Base-by-base conservation (phyloP, 2,113 vertebrate species). In the Uria lomvia region DNA sequence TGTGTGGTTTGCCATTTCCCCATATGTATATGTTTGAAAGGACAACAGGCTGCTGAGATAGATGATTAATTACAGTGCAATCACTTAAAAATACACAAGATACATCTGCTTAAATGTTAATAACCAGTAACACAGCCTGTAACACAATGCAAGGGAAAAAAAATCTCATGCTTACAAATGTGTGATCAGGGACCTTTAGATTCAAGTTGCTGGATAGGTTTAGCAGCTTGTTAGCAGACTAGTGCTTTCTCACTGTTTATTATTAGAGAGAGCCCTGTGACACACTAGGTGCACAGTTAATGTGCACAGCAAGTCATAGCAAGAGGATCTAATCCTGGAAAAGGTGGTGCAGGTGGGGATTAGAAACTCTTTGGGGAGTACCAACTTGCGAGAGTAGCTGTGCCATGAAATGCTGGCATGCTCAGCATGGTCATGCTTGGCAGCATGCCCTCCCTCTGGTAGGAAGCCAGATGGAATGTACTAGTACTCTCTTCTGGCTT, bases 361-460 rank as follows among this genome's bases (percentile, higher is more conserved):
- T 53, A 83, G 13, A 89, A 76, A 75, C 23, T 4, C 2, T 22
- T 17, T n/a, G 42, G 49, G 23, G 15, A 80, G 8, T 14, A 75
- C 15, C 29, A 58, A 14, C 8, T 5, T 49, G 27, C 42, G 22
- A 50, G 43, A 49, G 36, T 13, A 70, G 34, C 34, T 65, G 49
- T 5, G 11, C 20, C 49, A 43, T 32, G 50, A 84, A 84, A 75
- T 19, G 18, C 22, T 58, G 38, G 16, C 38, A 59, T 47, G 36
- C 20, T 70, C 42, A 50, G 16, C 8, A 32, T 38, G 16, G 4
- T 50, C 29, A 4, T 3, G 15, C 63, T 26, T 0, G 0, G 63
- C 67, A 91, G 24, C 20, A 17, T 23, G 12, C 2, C 11, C 9
- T 32, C 53, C 22, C 26, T 70, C 30, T 43, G 32, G 5, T 2